Base-by-base conservation (phyloP, 2,888 invertebrate species). In the Horisme vitalbata region DNA sequence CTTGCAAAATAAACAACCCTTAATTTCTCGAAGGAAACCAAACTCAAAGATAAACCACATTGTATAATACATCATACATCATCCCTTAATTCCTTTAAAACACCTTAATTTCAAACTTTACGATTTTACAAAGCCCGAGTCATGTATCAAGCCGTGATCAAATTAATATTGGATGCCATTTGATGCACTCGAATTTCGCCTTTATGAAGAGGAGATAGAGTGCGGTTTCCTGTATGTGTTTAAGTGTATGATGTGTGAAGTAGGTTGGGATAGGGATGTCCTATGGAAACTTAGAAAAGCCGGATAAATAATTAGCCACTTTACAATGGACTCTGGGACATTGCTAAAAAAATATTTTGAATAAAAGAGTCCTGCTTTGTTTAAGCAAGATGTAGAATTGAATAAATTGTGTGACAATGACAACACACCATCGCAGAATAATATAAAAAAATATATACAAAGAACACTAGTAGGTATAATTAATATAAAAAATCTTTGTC, bases 121-220 rank as follows among this genome's bases (percentile, higher is more conserved):
- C 43, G 38, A 48, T 48, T 49, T 49, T 35, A 39, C 38, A 46
- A 43, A 37, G 27, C 31, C 39, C 31, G 27, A 27, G 30, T 41
- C 37, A 41, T 35, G 35, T 50, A 45, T 32, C 46, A 36, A 38
- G 38, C 14, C 36, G 43, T 44, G 44, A 52, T 52, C 39, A 36
- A 58, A 54, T 53, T 56, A 52, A 49, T 53, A 43, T 53, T 49
- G 41, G 46, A 58, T 53, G 49, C 26, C 45, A 39, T 30, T 28
- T 41, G 39, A 35, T 24, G 13, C 39, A 32, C 13, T 7, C 11
- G 26, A 50, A 18, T 44, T 34, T 39, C 20, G 12, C 41, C 48
- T 41, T 48, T 54, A 34, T 11, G 1, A 2, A 24, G 28, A 26
- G 15, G 33, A 12, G 28, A 34, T 52, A 56, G 35, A 33, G 45